Conservation (phyloP, 2,113 vertebrate species). For the Struthidea cinerea region DNA sequence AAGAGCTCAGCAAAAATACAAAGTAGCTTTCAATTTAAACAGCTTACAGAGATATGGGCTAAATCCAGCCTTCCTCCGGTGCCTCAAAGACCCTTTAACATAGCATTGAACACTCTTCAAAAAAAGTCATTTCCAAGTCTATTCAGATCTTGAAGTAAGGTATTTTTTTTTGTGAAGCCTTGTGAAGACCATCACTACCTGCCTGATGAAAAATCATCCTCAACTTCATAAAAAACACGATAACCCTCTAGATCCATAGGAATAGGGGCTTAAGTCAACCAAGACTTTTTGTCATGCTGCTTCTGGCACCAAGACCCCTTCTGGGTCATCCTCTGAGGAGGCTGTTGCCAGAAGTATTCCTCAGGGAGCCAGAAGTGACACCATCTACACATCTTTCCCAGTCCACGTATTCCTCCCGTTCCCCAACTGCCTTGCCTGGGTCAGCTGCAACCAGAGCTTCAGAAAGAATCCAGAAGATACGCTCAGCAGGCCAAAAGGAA, state of each 20-base stretch:
- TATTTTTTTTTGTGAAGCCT: neutral
- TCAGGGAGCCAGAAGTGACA: neutral
- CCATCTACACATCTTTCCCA: neutral
- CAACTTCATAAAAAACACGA: neutral
- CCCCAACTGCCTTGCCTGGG: neutral
- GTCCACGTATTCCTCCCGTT: accelerated
- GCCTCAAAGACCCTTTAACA: neutral
- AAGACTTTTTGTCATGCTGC: neutral
- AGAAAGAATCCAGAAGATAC: neutral
- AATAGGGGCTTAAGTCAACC: neutral
- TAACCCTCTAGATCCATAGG: neutral
- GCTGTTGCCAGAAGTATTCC: neutral
- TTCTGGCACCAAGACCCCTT: neutral
- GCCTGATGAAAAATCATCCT: neutral
- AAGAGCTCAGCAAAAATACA: neutral
- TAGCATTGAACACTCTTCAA: neutral
- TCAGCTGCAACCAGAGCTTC: neutral
- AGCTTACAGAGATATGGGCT: neutral
- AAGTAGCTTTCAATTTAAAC: neutral
- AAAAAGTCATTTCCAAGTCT: neutral
- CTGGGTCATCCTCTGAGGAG: neutral
- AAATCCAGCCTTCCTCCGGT: neutral
- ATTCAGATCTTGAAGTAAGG: neutral
- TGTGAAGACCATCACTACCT: neutral
- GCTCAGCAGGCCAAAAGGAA: neutral